These are phyloP conservation scores for Eufriesea mexicana DNA, from an alignment of 1,140 invertebrate species.

Conservation along the genomic window DNA sequence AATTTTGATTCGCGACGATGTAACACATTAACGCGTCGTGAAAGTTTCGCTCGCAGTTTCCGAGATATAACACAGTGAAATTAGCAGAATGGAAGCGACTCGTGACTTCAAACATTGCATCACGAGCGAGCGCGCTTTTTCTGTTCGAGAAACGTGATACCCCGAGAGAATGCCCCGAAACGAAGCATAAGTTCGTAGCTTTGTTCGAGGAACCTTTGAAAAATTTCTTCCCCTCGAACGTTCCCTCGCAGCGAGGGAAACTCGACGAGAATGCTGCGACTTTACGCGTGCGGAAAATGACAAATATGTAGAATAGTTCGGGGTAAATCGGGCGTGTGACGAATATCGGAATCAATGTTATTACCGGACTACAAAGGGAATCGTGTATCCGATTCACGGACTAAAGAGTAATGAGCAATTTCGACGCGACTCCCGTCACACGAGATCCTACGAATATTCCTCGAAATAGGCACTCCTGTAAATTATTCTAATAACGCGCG, in stretches of 20 bases:
- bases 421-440: too few relatives aligned
- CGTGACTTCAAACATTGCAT: background rate
- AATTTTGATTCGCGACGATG: background rate
- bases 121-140: background rate
- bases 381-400: background rate
- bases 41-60: background rate
- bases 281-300: background rate
- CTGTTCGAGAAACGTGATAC: background rate
- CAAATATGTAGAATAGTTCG: background rate
- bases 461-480: too few relatives aligned
- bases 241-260: too few relatives aligned
- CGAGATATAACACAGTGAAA: background rate
- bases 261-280: background rate
- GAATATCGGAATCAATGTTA: background rate
- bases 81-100: conserved; percentile 6
- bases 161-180: background rate
- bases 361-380: background rate
- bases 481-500: too few relatives aligned
- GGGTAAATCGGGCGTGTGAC: too few relatives aligned
- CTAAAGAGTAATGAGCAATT: too few relatives aligned
- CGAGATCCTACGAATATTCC: too few relatives aligned
- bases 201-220: background rate
- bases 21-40: background rate
- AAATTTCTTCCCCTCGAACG: background rate
- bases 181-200: background rate